Evolutionary conservation across 30 jellyfish, hydroid and myxozoan species (phyloP).

Genomic region (Mastigias papua): DNA sequence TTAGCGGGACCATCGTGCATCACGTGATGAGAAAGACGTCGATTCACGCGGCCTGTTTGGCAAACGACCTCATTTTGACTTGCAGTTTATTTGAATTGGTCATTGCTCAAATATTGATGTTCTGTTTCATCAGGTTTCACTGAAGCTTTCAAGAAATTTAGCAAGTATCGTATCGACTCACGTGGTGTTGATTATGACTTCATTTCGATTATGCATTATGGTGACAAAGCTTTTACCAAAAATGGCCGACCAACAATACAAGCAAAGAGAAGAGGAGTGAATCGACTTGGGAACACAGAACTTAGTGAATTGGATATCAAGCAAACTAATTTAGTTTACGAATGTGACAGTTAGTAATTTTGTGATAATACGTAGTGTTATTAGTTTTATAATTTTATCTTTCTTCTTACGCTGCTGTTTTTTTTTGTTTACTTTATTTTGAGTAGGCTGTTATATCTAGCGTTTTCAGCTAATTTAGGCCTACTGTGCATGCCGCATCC

Average conservation of each 20-base stretch:
- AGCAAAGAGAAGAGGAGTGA: conserved; percentile 75
- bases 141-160: conserved; percentile 90
- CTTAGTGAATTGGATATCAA: conserved; percentile 88
- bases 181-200: conserved; percentile 82
- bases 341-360: conserved; percentile 77
- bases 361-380: too few species aligned
- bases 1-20: too few species aligned
- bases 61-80: too few species aligned
- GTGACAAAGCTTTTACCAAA: conserved; percentile 91
- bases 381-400: background rate
- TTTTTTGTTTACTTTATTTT: background rate
- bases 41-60: too few species aligned
- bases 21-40: too few species aligned
- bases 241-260: conserved; percentile 89
- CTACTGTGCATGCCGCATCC: too few species aligned
- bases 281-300: conserved; percentile 86
- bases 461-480: too few species aligned
- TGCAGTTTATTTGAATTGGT: too few species aligned
- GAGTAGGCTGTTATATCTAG: too few species aligned
- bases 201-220: conserved; percentile 90
- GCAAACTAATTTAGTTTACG: conserved; percentile 85
- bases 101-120: background rate
- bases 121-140: conserved; percentile 65
- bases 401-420: background rate
- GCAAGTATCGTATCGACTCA: conserved; percentile 83